These are phyloP conservation scores for Corythoichthys haematopterus DNA, from an alignment of 2,113 vertebrate genomes.

Conservation along the genomic window DNA sequence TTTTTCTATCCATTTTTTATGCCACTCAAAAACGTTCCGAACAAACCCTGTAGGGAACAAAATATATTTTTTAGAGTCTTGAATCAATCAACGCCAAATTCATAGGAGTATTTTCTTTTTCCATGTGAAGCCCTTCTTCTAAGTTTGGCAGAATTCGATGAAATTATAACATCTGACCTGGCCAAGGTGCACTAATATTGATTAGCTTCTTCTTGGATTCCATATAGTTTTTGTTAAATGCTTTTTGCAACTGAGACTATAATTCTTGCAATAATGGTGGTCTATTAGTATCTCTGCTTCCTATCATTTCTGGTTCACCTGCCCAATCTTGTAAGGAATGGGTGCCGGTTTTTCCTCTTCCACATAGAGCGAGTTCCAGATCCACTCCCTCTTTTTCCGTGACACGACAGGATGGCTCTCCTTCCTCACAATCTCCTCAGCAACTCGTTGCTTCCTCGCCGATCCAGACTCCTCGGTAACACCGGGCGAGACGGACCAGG, in stretches of 20 bases:
- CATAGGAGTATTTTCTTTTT: not conserved
- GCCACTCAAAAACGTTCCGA: no score
- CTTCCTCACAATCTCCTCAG: slow-evolving; percentile 33
- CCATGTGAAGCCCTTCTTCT: not conserved
- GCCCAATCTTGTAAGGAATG: slow-evolving; percentile 74
- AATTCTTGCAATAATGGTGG: no score
- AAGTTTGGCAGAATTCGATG: not conserved
- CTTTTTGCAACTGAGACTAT: not conserved
- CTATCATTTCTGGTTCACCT: slow-evolving; percentile 64
- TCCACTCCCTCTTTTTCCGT: slow-evolving; percentile 80
- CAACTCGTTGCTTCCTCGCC: fast-evolving
- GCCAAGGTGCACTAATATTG: not conserved
- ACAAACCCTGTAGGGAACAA: not conserved
- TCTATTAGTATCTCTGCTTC: not conserved
- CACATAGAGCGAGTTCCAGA: slow-evolving; percentile 85
- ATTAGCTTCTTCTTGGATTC: not conserved
- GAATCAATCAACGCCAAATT: not conserved
- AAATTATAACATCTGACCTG: not conserved
- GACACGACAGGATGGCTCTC: slow-evolving; percentile 40
- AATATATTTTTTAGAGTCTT: not conserved
- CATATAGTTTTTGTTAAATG: not conserved
- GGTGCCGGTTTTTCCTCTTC: slow-evolving; percentile 69
- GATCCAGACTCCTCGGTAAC: slow-evolving; percentile 12
- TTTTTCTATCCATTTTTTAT: no score
- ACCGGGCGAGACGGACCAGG: slow-evolving; percentile 8